These are phyloP conservation scores for Drosophila longiperda DNA, from an alignment of 2,888 invertebrate species.

Conservation along the genomic window DNA sequence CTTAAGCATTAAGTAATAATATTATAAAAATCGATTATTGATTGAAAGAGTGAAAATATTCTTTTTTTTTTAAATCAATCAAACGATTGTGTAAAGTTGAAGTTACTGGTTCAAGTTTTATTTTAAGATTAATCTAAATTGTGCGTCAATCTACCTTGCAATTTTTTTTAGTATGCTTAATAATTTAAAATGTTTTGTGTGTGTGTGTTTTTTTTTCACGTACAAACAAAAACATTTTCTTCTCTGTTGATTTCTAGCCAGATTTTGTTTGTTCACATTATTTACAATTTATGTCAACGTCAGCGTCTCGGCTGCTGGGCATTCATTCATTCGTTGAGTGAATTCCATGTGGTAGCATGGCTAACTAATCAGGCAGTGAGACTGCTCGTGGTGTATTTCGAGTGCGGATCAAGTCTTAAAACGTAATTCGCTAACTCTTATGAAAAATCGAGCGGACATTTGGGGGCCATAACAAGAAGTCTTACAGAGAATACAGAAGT, in stretches of 20 bases:
- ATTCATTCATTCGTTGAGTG: slow-evolving; percentile 44
- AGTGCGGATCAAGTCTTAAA: slow-evolving; percentile 17
- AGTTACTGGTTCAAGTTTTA: not conserved
- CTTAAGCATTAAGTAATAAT: not conserved
- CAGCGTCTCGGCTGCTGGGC: slow-evolving; percentile 6
- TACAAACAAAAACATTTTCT: slow-evolving; percentile 14
- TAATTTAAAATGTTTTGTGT: slow-evolving; percentile 2
- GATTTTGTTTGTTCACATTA: slow-evolving; percentile 67
- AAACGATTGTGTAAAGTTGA: not conserved
- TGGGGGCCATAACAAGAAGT: not conserved
- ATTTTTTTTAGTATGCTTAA: not conserved
- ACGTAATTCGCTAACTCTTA: not conserved
- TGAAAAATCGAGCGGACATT: not conserved
- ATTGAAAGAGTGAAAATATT: not conserved
- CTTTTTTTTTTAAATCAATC: not conserved
- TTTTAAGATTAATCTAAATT: not conserved
- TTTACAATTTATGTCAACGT: slow-evolving; percentile 68
- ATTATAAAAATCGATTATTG: not conserved
- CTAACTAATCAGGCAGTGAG: slow-evolving; percentile 2
- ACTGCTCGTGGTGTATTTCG: slow-evolving; percentile 1
- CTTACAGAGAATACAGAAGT: not conserved
- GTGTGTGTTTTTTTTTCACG: not conserved
- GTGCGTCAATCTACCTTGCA: not conserved
- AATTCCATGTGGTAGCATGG: slow-evolving; percentile 36
- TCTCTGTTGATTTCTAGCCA: slow-evolving; percentile 35